Evolutionary conservation across 2,888 invertebrate genomes (phyloP).

Genomic region (Leptura quadrifasciata): DNA sequence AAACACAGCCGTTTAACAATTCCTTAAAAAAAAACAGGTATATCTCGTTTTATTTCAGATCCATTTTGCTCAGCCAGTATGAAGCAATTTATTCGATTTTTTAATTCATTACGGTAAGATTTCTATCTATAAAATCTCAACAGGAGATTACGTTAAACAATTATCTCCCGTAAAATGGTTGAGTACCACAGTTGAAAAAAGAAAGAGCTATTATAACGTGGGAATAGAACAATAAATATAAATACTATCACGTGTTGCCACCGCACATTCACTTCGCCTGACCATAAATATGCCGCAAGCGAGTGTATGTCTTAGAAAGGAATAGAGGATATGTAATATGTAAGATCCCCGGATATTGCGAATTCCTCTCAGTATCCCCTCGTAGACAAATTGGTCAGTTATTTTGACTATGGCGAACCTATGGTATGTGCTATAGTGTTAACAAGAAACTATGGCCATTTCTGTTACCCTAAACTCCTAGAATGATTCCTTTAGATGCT

Average conservation of each 20-base stretch:
- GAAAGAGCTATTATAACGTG: slow-evolving; percentile 19
- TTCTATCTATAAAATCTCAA: slow-evolving; percentile 22
- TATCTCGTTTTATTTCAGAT: slow-evolving; percentile 9
- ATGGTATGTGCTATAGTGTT: neutral
- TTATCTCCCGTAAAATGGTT: slow-evolving; percentile 15
- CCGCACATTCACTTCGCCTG: slow-evolving; percentile 34
- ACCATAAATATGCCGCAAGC: slow-evolving; percentile 38
- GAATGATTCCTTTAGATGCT: too few species aligned
- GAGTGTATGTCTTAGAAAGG: slow-evolving; percentile 32
- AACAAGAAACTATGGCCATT: too few species aligned
- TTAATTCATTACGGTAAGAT: neutral
- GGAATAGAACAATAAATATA: slow-evolving; percentile 40
- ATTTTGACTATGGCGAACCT: neutral
- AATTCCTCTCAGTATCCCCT: slow-evolving; percentile 29
- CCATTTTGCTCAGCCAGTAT: neutral
- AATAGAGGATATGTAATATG: slow-evolving; percentile 30
- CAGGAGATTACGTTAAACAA: slow-evolving; percentile 13
- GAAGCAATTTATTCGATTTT: slow-evolving; percentile 22
- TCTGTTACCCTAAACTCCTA: too few species aligned
- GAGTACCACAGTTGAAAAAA: slow-evolving; percentile 20
- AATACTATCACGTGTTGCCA: slow-evolving; percentile 38
- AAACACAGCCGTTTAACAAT: neutral
- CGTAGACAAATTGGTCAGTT: neutral
- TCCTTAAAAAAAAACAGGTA: slow-evolving; percentile 6
- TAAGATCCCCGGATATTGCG: slow-evolving; percentile 34